Evolutionary conservation across 2,113 vertebrate species (phyloP).

Genomic region (Rhegmatorhina hoffmannsi): DNA sequence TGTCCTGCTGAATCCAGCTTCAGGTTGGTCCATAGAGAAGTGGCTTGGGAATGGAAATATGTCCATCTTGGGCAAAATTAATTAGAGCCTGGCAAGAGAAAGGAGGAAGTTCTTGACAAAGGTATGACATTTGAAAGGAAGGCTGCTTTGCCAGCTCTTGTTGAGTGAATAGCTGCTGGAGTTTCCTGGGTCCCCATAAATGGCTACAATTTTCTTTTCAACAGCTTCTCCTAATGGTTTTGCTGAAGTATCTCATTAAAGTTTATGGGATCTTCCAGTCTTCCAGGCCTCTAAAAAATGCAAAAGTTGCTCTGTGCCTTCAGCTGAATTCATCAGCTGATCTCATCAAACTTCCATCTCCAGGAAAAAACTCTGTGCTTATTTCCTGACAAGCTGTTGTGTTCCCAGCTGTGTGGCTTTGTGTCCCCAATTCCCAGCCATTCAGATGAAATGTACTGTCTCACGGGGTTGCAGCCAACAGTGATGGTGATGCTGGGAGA

Average conservation of each 20-base stretch:
- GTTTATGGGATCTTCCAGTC: not conserved
- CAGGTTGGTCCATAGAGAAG: not conserved
- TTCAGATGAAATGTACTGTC: not conserved
- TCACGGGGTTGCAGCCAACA: rapidly evolving
- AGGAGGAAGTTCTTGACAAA: not conserved
- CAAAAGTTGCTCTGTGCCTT: not conserved
- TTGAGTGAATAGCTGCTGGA: constrained; percentile 7
- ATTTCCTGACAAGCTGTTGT: not conserved
- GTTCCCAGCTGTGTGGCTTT: not conserved
- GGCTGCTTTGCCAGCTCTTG: not conserved
- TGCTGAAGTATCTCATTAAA: constrained; percentile 1
- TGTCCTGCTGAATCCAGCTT: not conserved
- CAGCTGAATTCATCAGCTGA: not conserved
- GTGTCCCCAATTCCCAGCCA: not conserved
- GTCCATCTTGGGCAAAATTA: not conserved
- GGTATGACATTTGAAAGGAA: not conserved
- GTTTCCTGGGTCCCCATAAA: not conserved
- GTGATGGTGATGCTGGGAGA: too few species aligned
- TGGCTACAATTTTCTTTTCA: constrained; percentile 20
- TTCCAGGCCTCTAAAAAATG: not conserved
- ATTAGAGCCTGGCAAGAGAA: constrained; percentile 1
- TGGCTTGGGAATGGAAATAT: not conserved
- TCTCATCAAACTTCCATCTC: not conserved
- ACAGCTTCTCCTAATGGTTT: not conserved
- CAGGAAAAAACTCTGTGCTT: not conserved